Evolutionary conservation across 2,797 vertebrate species (phyloP).

Genomic region (Clamator glandarius): DNA sequence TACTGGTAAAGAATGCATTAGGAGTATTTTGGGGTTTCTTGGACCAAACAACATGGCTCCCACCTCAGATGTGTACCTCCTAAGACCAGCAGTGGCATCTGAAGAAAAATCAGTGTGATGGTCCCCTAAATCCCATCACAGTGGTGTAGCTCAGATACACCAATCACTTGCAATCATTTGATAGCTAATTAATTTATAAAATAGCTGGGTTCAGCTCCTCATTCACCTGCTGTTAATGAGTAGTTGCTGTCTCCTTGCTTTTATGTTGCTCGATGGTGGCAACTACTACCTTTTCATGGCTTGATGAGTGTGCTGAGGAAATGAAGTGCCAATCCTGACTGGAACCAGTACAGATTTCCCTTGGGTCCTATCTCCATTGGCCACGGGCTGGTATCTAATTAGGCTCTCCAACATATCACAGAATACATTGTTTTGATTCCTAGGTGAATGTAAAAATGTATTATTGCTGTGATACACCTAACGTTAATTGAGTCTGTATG

Average conservation of each 20-base stretch:
- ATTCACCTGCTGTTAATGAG: not conserved
- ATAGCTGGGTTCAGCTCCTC: not conserved
- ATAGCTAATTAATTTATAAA: not conserved
- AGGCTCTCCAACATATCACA: accelerated
- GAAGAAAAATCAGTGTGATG: not conserved
- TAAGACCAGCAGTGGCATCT: not conserved
- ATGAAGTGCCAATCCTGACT: not conserved
- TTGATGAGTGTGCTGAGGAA: not conserved
- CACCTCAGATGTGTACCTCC: not conserved
- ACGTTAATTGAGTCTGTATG: not conserved
- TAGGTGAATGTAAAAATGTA: not conserved
- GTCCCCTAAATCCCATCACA: not conserved
- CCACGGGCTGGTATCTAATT: not conserved
- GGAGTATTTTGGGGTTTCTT: not conserved
- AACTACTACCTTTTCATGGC: not conserved
- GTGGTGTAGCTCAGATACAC: not conserved
- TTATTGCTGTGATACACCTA: not conserved
- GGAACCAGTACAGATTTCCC: not conserved
- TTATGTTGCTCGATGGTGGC: not conserved
- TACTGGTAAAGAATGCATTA: not conserved
- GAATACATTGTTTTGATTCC: not conserved
- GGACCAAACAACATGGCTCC: not conserved
- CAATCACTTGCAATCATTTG: not conserved
- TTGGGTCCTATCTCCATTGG: not conserved
- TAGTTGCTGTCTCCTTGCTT: not conserved